Conservation (phyloP, 2,888 invertebrate genomes). For the Cyaniris semiargus region DNA sequence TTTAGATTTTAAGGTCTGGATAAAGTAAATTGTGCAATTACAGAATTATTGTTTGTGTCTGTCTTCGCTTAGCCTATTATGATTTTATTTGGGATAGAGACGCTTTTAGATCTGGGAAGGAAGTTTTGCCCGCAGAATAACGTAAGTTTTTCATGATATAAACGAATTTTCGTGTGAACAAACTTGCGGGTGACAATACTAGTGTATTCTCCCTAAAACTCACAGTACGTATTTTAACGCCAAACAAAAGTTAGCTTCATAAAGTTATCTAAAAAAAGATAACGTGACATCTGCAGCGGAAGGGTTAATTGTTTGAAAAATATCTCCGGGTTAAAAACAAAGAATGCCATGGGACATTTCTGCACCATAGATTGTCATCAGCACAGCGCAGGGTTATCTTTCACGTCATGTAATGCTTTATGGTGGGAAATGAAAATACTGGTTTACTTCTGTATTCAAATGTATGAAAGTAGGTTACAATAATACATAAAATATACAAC, state of each 20-base stretch:
- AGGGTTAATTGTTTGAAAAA: constrained; percentile 18
- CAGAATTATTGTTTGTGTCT: too few relatives aligned
- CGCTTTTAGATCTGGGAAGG: too few relatives aligned
- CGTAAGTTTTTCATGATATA: too few relatives aligned
- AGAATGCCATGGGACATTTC: neutral
- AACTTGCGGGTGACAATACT: too few relatives aligned
- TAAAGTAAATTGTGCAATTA: too few relatives aligned
- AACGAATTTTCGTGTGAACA: too few relatives aligned
- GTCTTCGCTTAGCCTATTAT: too few relatives aligned
- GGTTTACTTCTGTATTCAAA: neutral
- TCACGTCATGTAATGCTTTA: constrained; percentile 16
- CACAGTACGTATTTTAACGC: neutral
- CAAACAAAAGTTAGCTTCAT: neutral
- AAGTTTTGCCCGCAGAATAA: too few relatives aligned
- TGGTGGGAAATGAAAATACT: neutral
- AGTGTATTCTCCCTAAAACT: neutral
- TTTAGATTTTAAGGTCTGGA: too few relatives aligned
- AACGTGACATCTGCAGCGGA: constrained; percentile 8
- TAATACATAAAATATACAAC: too few relatives aligned
- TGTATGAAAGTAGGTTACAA: neutral
- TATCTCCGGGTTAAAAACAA: constrained; percentile 6
- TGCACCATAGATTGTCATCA: constrained; percentile 19
- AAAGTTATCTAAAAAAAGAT: constrained; percentile 6
- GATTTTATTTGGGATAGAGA: too few relatives aligned
- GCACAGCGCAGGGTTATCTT: constrained; percentile 1